Evolutionary conservation across 1,140 invertebrate species (phyloP), one percentile per base, ranked within the genome.

Genomic region (Pogonomyrmex californicus): DNA sequence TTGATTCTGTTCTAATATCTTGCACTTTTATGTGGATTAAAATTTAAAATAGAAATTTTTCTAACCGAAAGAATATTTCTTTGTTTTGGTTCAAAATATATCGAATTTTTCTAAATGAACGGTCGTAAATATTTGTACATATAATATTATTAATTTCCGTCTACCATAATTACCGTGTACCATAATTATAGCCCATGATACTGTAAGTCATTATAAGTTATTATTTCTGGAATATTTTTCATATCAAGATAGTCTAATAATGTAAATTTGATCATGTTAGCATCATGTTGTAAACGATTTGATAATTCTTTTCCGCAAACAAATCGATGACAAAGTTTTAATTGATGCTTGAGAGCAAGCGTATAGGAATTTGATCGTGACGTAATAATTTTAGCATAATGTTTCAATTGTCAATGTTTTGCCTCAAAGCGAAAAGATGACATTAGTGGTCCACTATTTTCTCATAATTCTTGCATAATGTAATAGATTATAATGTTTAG

Each of bases 41-140:
- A 73, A 38, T 14, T 73, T 73, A 54, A n/a, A 56, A 30, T 73
- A 17, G 33, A 73, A 73, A 73, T 14, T 54, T 73, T 73, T 73
- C 14, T n/a, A 54, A 54, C 9, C 56, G 0, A 58, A 75, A 56
- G 1, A 56, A 41, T 58, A 75, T 14, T 41, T 75, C 71, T 56
- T 75, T 58, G 17, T 9, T 73, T 30, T 56, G 0, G 41, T 75
- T 75, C 58, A 75, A 75, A 56, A 75, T 75, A 75, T 75, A 30
- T 41, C 36, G 36, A 23, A 75, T 75, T 12, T 75, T 23, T 6
- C 10, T 36, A 56, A 75, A 56, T 38, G 17, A 75, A 75, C 51
- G 71, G 30, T 75, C 51, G 5, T 75, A 54, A 30, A 75, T 58
- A 58, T 75, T 56, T 2, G 36, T 75, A 30, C 51, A 71, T 75